Evolutionary conservation across 2,888 invertebrate species (phyloP).

Genomic region (Drosophila cognata): DNA sequence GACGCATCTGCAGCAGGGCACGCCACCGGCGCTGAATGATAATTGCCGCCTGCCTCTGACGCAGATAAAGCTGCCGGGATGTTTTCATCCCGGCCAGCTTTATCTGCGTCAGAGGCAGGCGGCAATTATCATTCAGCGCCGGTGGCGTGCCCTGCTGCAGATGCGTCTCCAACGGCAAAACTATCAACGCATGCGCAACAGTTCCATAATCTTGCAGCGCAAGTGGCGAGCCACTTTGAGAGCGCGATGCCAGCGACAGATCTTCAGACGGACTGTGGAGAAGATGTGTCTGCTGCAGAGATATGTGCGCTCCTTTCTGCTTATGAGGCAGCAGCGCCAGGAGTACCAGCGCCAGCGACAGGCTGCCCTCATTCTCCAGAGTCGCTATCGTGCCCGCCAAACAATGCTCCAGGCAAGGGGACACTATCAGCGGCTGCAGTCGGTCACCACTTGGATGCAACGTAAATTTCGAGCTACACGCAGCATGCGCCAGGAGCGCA

Average conservation of each 20-base stretch:
- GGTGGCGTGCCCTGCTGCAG: constrained; percentile 65
- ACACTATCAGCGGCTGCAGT: constrained; percentile 80
- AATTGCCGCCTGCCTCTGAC: constrained; percentile 54
- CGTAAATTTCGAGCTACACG: constrained; percentile 76
- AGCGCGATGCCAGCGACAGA: constrained; percentile 55
- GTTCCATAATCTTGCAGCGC: constrained; percentile 71
- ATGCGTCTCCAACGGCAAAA: constrained; percentile 34
- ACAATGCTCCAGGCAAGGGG: constrained; percentile 69
- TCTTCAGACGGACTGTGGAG: constrained; percentile 42
- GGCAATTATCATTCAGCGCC: constrained; percentile 63
- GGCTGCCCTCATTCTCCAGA: constrained; percentile 79
- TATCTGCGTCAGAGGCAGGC: constrained; percentile 64
- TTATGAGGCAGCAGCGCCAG: constrained; percentile 47
- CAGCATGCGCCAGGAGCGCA: constrained; percentile 45
- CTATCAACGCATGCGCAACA: constrained; percentile 54
- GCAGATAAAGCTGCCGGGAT: constrained; percentile 50
- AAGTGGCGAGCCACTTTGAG: constrained; percentile 81
- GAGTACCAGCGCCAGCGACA: constrained; percentile 24
- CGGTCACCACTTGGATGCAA: constrained; percentile 78
- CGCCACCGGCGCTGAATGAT: constrained; percentile 77
- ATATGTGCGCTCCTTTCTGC: constrained; percentile 81
- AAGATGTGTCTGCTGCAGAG: constrained; percentile 78
- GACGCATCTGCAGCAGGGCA: constrained; percentile 44
- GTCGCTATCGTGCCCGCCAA: constrained; percentile 83
- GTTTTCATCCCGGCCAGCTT: constrained; percentile 68